Evolutionary conservation across 23 tunicate species (phyloP), one percentile per base, ranked within the genome.

Genomic region (Ascidia mentula): DNA sequence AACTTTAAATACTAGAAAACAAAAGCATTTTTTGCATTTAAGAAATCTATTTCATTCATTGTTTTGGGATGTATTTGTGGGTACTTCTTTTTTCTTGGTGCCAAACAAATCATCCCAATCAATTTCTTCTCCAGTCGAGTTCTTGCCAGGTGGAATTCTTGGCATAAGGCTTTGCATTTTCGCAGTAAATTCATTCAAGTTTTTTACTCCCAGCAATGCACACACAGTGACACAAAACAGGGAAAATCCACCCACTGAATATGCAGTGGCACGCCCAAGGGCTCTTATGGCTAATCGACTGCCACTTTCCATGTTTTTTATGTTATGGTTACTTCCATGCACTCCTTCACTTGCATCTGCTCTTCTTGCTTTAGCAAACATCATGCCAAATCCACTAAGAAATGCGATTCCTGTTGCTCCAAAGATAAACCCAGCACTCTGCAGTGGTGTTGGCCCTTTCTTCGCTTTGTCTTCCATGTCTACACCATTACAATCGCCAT

Each of bases 71-170:
- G n/a, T n/a, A n/a, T n/a, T n/a, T n/a, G n/a, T n/a, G n/a, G n/a
- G 28, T 5, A 20, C 65, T 53, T 71, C 33, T 72, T 81, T 40
- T 13, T 32, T 53, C 34, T 82, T 87, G 26, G 85, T 79, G 17
- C 78, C 76, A 74, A 93, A 83, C 36, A 88, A 78, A 69, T 93
- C 93, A 80, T 93, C 93, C 98, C 98, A 93, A 78, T 93, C 87
- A 12, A 88, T 77, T 32, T 75, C 84, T 82, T 93, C 90, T 20
- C 71, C 78, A 0, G 81, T 73, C 0, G 93, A 75, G 17, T 45
- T 61, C 34, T 79, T 71, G 35, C 84, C 89, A 13, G 94, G 89
- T 7, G 92, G 84, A 28, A 93, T 77, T 46, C 46, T 80, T 4
- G 98, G 98, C 80, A 88, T 89, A 36, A 75, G 34, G 8, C 89